These are phyloP conservation scores for Cremastinae sp. DNA, from an alignment of 2,888 invertebrate genomes.

Conservation along the genomic window DNA sequence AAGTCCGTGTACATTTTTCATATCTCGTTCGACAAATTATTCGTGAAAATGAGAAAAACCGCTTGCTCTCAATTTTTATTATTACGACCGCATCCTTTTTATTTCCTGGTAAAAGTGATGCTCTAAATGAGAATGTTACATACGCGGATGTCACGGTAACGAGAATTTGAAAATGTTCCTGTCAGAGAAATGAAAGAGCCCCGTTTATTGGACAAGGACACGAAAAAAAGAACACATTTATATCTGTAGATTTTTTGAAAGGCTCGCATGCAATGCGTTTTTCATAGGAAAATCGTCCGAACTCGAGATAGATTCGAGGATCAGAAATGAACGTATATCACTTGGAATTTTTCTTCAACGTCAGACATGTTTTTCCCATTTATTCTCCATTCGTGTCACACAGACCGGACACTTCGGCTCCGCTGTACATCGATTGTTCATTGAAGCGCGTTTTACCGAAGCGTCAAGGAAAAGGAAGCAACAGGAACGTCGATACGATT, in stretches of 20 bases:
- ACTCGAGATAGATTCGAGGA: no score
- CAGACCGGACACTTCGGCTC: slow-evolving; percentile 21
- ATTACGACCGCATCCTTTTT: no score
- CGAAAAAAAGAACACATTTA: background rate
- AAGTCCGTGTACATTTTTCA: slow-evolving; percentile 22
- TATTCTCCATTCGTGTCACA: slow-evolving; percentile 5
- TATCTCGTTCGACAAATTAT: slow-evolving; percentile 27
- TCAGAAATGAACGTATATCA: slow-evolving; percentile 11
- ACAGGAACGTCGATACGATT: slow-evolving; percentile 9
- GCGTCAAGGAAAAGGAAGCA: slow-evolving; percentile 16
- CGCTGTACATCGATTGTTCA: slow-evolving; percentile 24
- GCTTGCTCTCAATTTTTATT: background rate
- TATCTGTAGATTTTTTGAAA: background rate
- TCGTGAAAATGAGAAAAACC: slow-evolving; percentile 18
- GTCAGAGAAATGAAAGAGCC: no score
- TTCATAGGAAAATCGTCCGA: no score
- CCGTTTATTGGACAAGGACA: no score
- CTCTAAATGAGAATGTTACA: no score
- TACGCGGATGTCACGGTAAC: no score
- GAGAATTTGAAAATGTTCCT: no score
- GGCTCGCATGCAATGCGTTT: no score
- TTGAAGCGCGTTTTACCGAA: slow-evolving; percentile 16
- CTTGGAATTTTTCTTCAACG: background rate
- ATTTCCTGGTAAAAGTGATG: no score
- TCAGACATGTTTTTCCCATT: slow-evolving; percentile 19